Percentiles rank a stretch among this genome's conserved stretches.
Conservation (phyloP, 2,888 invertebrate genomes). For the Drosophila tanythrix region DNA sequence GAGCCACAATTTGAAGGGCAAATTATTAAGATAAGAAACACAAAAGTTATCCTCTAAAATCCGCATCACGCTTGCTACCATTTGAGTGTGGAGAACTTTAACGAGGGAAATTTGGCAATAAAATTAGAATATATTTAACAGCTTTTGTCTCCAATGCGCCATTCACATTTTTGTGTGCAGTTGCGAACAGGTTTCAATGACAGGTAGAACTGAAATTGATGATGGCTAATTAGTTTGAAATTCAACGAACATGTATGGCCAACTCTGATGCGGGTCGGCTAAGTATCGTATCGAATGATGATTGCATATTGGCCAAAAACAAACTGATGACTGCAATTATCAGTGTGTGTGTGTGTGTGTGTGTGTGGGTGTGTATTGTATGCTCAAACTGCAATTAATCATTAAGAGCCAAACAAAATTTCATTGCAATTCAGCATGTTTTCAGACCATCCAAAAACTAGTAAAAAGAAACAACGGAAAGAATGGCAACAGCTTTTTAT, state of each 20-base stretch:
- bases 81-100: not conserved
- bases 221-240: constrained; percentile 52
- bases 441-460: constrained; percentile 3
- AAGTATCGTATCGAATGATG: constrained; percentile 15
- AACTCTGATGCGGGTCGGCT: constrained; percentile 35
- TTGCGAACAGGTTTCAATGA: constrained; percentile 24
- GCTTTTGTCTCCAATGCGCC: not conserved
- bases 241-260: constrained; percentile 35
- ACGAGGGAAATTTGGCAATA: not conserved
- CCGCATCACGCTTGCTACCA: not conserved
- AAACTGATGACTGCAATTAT: constrained; percentile 27
- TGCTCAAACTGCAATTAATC: constrained; percentile 63
- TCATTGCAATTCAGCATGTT: constrained; percentile 26
- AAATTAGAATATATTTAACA: not conserved
- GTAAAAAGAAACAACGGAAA: constrained; percentile 15
- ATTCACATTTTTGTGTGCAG: not conserved
- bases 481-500: constrained; percentile 43
- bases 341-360: not conserved
- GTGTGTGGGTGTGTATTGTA: not conserved
- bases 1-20: not conserved
- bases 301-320: constrained; percentile 46
- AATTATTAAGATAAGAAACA: not conserved
- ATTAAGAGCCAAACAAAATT: constrained; percentile 37
- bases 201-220: constrained; percentile 17
- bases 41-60: not conserved